A percentile compares a stretch with the other conserved stretches of the same genome.
Evolutionary conservation across 2,113 vertebrate genomes (phyloP).

Genomic region (Cynopterus brachyotis): DNA sequence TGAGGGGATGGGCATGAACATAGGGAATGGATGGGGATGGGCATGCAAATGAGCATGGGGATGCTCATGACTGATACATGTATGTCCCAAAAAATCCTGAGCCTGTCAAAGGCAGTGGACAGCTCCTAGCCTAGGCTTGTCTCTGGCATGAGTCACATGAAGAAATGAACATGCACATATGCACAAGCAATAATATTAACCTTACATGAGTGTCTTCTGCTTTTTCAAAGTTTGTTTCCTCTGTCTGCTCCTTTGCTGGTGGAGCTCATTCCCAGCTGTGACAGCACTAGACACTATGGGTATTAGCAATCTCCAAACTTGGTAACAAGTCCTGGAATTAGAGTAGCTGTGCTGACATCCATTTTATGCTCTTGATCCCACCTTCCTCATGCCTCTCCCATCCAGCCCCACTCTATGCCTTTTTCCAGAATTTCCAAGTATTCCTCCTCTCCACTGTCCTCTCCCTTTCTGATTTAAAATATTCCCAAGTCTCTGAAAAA

Average conservation of each 20-base stretch:
- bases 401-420: neutral
- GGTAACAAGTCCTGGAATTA: neutral
- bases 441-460: neutral
- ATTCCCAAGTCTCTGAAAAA: neutral
- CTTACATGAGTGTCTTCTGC: neutral
- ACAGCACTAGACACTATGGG: neutral
- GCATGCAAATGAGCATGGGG: too few species aligned
- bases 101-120: neutral
- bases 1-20: too few species aligned
- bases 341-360: neutral
- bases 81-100: neutral
- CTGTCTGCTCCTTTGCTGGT: too few species aligned
- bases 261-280: fast-evolving
- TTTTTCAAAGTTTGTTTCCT: neutral
- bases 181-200: too few species aligned
- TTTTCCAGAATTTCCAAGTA: neutral
- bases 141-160: neutral
- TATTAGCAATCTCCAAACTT: neutral
- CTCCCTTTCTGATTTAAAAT: neutral
- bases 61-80: neutral
- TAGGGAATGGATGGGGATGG: neutral
- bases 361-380: fast-evolving
- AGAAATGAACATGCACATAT: fast-evolving
- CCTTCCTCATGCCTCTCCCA: neutral
- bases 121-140: neutral